These are phyloP conservation scores for Trematocara variabile DNA, from an alignment of 2,113 vertebrate genomes.

Conservation along the genomic window DNA sequence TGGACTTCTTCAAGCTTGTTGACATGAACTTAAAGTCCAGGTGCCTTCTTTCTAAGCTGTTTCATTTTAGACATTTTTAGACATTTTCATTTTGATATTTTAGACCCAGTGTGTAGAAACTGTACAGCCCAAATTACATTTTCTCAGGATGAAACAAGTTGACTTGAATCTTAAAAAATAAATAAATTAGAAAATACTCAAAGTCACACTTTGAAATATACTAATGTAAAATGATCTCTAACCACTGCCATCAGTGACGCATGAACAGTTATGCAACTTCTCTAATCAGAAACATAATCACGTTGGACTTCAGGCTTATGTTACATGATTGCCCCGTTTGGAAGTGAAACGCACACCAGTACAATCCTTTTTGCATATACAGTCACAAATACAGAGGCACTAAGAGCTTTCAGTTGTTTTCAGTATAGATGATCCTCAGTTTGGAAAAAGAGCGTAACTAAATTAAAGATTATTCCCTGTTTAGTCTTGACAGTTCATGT, in stretches of 20 bases:
- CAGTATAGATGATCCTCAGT: neutral
- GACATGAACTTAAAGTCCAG: neutral
- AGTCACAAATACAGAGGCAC: neutral
- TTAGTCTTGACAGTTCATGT: neutral
- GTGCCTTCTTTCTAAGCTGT: neutral
- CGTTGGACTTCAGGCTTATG: neutral
- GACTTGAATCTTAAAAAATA: neutral
- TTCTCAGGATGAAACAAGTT: neutral
- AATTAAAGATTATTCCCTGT: neutral
- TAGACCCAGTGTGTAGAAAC: neutral
- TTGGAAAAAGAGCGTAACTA: neutral
- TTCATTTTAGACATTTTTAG: neutral
- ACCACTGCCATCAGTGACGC: neutral
- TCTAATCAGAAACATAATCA: neutral
- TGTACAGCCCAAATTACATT: neutral
- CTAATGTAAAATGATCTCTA: neutral
- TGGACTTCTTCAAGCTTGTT: neutral
- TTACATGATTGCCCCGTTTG: neutral
- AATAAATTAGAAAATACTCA: neutral
- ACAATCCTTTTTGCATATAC: neutral
- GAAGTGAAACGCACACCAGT: neutral
- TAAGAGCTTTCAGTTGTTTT: neutral
- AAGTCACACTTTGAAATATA: neutral
- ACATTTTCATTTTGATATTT: neutral
- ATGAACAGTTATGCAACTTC: neutral